phyloP scores from a whole-genome alignment of 2,888 invertebrate species.

The Folsomia candida region DNA sequence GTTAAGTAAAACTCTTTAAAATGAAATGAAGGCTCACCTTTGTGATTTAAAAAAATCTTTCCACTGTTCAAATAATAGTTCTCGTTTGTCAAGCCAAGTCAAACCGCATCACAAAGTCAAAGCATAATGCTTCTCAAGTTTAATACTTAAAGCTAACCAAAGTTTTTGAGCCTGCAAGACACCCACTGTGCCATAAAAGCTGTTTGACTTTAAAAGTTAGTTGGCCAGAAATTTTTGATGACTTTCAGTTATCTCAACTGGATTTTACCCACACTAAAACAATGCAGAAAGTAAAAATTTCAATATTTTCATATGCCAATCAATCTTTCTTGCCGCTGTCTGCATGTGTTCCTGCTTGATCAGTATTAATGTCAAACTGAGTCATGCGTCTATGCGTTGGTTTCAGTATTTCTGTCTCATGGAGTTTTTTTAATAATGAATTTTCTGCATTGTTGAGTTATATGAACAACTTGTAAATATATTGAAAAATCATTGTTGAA shows the following conservation, averaged over 20 bases:
- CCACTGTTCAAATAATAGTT: slow-evolving; percentile 2
- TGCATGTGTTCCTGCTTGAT: background rate
- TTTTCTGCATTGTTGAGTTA: background rate
- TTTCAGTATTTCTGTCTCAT: background rate
- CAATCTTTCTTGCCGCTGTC: background rate
- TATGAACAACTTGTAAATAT: too few relatives aligned
- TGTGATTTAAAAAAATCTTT: background rate
- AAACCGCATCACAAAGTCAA: background rate
- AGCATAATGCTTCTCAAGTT: background rate
- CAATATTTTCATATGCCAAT: background rate
- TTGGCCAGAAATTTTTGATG: background rate
- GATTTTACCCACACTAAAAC: background rate
- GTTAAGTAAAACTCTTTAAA: too few relatives aligned
- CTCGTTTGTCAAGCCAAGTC: slow-evolving; percentile 9
- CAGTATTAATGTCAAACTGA: background rate
- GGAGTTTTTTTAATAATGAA: background rate
- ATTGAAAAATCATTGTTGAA: background rate
- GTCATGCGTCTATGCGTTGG: background rate
- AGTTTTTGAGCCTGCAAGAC: background rate
- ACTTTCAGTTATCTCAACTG: background rate
- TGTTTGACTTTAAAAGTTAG: background rate
- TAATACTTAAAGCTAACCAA: background rate
- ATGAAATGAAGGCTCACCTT: background rate
- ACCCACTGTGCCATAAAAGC: slow-evolving; percentile 4
- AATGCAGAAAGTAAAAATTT: background rate